Evolutionary conservation across 2,797 vertebrate species (phyloP), one percentile per base, ranked within the genome.

Genomic region (Pteropus rufus): DNA sequence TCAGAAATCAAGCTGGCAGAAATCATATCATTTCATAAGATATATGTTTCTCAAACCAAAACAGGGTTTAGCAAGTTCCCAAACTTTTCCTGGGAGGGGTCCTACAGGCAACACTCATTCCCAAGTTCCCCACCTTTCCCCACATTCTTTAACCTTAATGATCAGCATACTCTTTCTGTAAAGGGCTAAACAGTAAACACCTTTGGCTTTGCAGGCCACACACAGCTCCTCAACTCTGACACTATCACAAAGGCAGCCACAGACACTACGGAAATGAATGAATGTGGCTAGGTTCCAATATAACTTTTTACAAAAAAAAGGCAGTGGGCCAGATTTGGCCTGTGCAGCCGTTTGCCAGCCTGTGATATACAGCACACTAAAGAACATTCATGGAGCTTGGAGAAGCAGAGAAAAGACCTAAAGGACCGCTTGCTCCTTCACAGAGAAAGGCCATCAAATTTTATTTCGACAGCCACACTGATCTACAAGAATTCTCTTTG

Each of bases 1-100:
- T 94, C 75, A 92, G 46, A 95, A 95, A 92, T 73, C 77, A 89
- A 83, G 34, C 39, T 93, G 64, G 90, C 49, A 95, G 52, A 96
- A 95, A 91, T 8, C 54, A 29, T 58, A 23, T 87, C 54, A 84
- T 87, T 93, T 89, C 89, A n/a, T 89, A 95, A 96, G 60, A 86
- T 15, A 82, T 1, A 2, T 62, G 62, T 80, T 93, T 96, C 58
- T 95, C 84, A 83, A 95, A 62, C 16, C 44, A 67, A 72, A 89
- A 97, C 21, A 93, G 31, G 11, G 58, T 80, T 96, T 86, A 58
- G 3, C 67, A 92, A 81, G 41, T 58, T 86, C 44, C 19, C 36
- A 58, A 65, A 76, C 56, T 80, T 85, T 79, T 84, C 84, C 44
- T 58, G 36, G 54, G 39, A 73, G 72, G 65, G 36, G 31, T 41